A percentile compares a stretch with the other conserved stretches of the same genome.
phyloP scores from a whole-genome alignment of 2,113 vertebrate genomes.

The Cephalopholis sonnerati region DNA sequence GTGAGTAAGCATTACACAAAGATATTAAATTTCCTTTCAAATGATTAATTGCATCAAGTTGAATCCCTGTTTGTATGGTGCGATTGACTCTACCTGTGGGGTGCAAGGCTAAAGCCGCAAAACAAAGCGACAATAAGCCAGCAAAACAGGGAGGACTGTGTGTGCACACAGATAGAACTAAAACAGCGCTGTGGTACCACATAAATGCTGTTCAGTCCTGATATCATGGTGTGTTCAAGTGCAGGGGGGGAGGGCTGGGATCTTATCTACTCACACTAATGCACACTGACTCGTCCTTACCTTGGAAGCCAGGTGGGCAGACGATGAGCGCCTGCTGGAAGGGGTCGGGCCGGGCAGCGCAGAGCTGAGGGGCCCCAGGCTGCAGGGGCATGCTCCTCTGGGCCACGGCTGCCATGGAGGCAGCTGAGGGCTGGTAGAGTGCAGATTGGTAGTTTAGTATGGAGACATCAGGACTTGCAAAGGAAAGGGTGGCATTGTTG shows the following conservation, averaged over 20 bases:
- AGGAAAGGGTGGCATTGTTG: slow-evolving; percentile 97
- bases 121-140: slow-evolving; percentile 16
- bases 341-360: slow-evolving; percentile 94
- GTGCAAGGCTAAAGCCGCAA: not conserved
- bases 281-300: slow-evolving; percentile 78
- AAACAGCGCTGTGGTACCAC: not conserved
- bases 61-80: slow-evolving; percentile 24
- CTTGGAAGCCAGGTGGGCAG: slow-evolving; percentile 98
- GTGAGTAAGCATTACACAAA: slow-evolving; percentile 24
- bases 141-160: not conserved
- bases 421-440: slow-evolving; percentile 98
- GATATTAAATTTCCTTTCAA: slow-evolving; percentile 46
- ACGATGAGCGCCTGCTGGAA: slow-evolving; percentile 99
- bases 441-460: slow-evolving; percentile 99
- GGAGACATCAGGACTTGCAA: slow-evolving; percentile 97
- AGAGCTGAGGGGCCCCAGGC: slow-evolving; percentile 94
- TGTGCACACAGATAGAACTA: slow-evolving; percentile 4
- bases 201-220: not conserved
- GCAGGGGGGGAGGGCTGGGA: not conserved
- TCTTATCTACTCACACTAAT: not conserved
- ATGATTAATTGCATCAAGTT: slow-evolving; percentile 52
- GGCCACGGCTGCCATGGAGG: slow-evolving; percentile 98
- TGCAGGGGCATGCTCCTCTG: slow-evolving; percentile 97
- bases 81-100: slow-evolving; percentile 5
- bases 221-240: not conserved